Evolutionary conservation across 2,888 invertebrate species (phyloP).

Genomic region (Sinhomidia bicolor): DNA sequence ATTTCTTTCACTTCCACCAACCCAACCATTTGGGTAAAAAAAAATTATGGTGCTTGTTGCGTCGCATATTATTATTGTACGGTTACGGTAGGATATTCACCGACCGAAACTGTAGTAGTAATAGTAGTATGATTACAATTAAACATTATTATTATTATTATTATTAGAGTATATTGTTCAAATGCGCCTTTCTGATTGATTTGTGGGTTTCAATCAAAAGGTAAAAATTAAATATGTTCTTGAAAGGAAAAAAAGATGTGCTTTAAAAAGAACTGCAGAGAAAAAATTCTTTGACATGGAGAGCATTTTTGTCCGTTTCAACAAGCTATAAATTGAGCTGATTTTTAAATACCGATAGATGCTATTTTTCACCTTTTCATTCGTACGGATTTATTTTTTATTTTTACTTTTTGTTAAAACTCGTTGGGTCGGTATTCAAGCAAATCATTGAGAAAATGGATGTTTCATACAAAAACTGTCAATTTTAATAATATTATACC

Average conservation of each 20-base stretch:
- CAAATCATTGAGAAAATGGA: too few species aligned
- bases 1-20: background rate
- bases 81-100: too few species aligned
- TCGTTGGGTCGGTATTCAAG: too few species aligned
- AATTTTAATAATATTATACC: too few species aligned
- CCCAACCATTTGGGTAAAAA: background rate
- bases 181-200: background rate
- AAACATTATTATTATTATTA: background rate
- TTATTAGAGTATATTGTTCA: background rate
- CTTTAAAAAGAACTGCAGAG: too few species aligned
- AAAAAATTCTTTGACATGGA: background rate
- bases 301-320: background rate
- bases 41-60: background rate
- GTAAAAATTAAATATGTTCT: background rate
- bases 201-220: background rate
- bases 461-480: too few species aligned
- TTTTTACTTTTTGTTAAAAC: too few species aligned
- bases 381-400: too few species aligned
- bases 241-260: background rate
- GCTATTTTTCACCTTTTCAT: background rate
- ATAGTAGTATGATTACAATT: background rate
- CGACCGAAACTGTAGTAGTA: too few species aligned
- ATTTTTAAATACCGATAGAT: background rate
- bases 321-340: background rate
- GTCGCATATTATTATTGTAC: background rate